Conservation (phyloP, 1,140 invertebrate species). For the Lycorma delicatula region DNA sequence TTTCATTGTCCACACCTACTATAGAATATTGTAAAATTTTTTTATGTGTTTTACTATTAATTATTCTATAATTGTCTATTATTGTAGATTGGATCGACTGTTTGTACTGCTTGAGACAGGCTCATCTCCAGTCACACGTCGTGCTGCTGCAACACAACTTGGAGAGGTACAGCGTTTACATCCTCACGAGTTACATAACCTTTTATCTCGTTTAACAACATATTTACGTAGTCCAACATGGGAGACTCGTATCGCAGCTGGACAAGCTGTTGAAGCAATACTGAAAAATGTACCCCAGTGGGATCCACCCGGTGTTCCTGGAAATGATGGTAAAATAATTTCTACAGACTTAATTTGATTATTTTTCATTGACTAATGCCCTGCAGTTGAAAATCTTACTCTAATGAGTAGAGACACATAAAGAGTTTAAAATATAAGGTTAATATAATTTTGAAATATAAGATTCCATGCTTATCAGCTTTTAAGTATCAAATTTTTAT, state of each 20-base stretch:
- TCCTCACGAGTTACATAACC: conserved; percentile 84
- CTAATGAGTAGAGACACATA: no score
- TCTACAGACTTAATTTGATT: no score
- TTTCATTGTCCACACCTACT: no score
- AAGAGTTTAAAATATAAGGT: no score
- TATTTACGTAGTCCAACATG: conserved; percentile 75
- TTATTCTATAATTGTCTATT: no score
- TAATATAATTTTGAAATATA: no score
- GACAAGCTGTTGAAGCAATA: conserved; percentile 87
- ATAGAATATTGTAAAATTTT: no score
- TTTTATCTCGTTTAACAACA: conserved; percentile 67
- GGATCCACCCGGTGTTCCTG: conserved; percentile 49
- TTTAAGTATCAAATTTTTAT: no score
- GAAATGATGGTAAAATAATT: neutral
- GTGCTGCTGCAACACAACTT: conserved; percentile 89
- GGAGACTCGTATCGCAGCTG: conserved; percentile 91
- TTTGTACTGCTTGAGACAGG: conserved; percentile 92
- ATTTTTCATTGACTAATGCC: no score
- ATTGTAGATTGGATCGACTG: conserved; percentile 65
- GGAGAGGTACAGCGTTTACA: conserved; percentile 91
- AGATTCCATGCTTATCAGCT: no score
- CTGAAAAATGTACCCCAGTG: conserved; percentile 81
- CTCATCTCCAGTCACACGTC: conserved; percentile 77
- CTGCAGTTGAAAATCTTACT: no score
- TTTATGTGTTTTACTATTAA: no score